Conservation (phyloP, 2,888 invertebrate genomes). For the Watsonalla cultraria region DNA sequence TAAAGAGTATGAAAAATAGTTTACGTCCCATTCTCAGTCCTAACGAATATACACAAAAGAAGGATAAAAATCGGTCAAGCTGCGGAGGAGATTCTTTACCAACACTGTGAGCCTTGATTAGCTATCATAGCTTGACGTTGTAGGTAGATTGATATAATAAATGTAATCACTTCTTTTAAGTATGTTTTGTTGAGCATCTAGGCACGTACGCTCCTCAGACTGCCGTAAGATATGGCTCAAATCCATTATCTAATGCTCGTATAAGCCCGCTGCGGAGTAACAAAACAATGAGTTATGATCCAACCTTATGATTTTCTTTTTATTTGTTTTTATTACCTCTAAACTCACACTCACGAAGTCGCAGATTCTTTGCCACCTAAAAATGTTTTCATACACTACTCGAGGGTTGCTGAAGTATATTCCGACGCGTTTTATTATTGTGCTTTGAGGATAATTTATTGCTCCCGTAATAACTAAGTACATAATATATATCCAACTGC, state of each 20-base stretch:
- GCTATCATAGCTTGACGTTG: too few species aligned
- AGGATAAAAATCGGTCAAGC: too few species aligned
- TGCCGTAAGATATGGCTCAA: conserved; percentile 48
- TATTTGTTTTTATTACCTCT: conserved; percentile 64
- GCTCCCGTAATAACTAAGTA: conserved; percentile 10
- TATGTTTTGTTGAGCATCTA: conserved; percentile 2
- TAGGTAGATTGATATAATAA: not conserved
- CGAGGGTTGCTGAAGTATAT: conserved; percentile 38
- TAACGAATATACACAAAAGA: too few species aligned
- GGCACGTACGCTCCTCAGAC: conserved; percentile 41
- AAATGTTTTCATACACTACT: conserved; percentile 33
- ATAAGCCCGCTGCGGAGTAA: conserved; percentile 51
- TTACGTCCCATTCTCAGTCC: too few species aligned
- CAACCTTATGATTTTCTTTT: conserved; percentile 56
- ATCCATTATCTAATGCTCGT: conserved; percentile 69
- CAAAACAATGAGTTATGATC: conserved; percentile 71
- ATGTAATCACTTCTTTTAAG: not conserved
- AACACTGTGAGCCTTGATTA: too few species aligned
- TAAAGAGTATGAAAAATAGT: too few species aligned
- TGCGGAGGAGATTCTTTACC: too few species aligned
- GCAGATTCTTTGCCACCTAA: conserved; percentile 41
- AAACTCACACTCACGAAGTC: conserved; percentile 49
- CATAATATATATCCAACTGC: not conserved
- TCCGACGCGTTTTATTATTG: conserved; percentile 19
- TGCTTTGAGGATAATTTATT: conserved; percentile 30